These are phyloP conservation scores for Tachycineta bicolor DNA, from an alignment of 2,113 vertebrate species.

Conservation along the genomic window DNA sequence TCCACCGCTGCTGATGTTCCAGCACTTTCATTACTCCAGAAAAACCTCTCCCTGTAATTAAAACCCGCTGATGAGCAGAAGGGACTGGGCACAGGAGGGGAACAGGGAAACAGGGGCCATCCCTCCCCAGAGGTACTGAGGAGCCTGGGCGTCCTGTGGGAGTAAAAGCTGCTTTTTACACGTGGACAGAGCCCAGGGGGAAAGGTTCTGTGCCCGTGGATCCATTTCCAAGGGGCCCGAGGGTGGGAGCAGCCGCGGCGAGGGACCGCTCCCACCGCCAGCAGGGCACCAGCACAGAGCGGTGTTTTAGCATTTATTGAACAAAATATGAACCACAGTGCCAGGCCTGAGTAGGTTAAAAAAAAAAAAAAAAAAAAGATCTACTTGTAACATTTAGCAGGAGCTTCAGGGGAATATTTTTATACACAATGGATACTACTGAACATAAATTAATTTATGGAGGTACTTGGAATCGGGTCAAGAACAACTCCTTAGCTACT, in stretches of 20 bases:
- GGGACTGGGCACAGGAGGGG: background rate
- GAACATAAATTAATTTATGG: slow-evolving; percentile 53
- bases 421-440: slow-evolving; percentile 14
- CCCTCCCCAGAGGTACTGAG: background rate
- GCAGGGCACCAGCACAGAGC: background rate
- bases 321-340: background rate
- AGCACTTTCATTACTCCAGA: background rate
- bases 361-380: background rate
- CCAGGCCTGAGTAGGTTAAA: background rate
- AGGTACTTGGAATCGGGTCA: slow-evolving; percentile 51
- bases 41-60: background rate
- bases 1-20: background rate
- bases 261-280: background rate
- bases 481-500: slow-evolving; percentile 29
- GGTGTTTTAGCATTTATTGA: background rate
- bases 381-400: slow-evolving; percentile 25
- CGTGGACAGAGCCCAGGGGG: background rate
- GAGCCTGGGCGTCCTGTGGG: background rate
- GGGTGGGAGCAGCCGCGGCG: background rate
- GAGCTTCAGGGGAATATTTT: slow-evolving; percentile 50
- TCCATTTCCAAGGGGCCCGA: background rate
- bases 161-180: background rate
- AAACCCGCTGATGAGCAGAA: background rate
- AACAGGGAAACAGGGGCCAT: accelerated
- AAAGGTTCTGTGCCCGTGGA: background rate